phyloP scores from a whole-genome alignment of 2,888 invertebrate genomes.

The Elgonia sp. region DNA sequence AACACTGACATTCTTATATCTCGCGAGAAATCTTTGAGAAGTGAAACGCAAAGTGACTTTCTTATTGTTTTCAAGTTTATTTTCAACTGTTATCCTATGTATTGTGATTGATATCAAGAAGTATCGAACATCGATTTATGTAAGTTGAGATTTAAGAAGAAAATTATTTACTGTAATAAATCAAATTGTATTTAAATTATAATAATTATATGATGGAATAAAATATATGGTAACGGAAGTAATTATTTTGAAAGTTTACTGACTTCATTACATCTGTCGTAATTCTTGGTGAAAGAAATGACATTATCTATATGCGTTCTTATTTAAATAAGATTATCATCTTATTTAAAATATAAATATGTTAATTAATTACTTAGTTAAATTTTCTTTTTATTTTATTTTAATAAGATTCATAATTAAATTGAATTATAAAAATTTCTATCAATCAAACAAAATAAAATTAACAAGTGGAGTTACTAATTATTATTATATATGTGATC shows the following conservation, averaged over 20 bases:
- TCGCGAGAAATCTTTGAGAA: conserved; percentile 57
- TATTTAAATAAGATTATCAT: too few species aligned
- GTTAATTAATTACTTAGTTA: too few species aligned
- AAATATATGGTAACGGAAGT: conserved; percentile 23
- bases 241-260: conserved; percentile 46
- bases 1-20: conserved; percentile 56
- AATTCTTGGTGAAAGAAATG: too few species aligned
- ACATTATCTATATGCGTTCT: too few species aligned
- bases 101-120: conserved; percentile 24
- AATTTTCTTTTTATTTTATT: too few species aligned
- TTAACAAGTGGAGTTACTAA: neutral
- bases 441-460: too few species aligned
- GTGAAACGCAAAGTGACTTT: conserved; percentile 62
- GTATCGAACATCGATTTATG: conserved; percentile 1
- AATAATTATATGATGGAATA: neutral
- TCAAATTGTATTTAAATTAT: conserved; percentile 7
- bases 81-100: conserved; percentile 14
- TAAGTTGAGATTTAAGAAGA: neutral
- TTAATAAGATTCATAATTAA: too few species aligned
- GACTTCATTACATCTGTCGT: conserved; percentile 16
- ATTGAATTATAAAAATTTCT: too few species aligned
- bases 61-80: conserved; percentile 47
- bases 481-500: neutral
- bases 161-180: neutral
- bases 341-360: too few species aligned